Base-by-base conservation (phyloP, 64 coral and sea anemone genomes). In the Porites australiensis region DNA sequence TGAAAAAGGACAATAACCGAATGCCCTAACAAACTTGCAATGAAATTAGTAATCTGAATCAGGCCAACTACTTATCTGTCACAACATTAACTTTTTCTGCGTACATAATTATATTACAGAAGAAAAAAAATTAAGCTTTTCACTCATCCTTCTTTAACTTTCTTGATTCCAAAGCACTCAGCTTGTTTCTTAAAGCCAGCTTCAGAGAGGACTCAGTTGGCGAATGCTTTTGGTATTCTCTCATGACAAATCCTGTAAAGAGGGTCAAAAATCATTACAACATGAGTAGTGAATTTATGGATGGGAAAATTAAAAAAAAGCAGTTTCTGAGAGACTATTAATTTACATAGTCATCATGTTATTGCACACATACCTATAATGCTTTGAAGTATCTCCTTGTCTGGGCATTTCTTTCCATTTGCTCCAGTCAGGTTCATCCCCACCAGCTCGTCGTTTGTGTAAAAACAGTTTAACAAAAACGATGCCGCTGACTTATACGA, bases 401-500 rank as follows among this genome's bases (percentile, higher is more conserved):
- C 52, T 20, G 85, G 85, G 21, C 73, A 58, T 16, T 65, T 27
- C 64, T 82, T 93, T n/a, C 92, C 86, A 82, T 93, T 88, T 13
- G 85, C 65, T 27, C 84, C 92, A 12, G 61, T 82, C 8, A 93
- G n/a, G 61, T 88, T 93, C 85, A 93, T 93, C 6, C 85, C 85
- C 2, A 54, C 9, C 52, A 88, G 70, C 51, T 93, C 84, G 2
- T 18, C 58, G 22, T 93, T 93, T 49, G 77, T 82, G 22, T 88
- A 88, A 47, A 93, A 93, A 8, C 84, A 82, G 77, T 93, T 88
- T 3, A 93, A 51, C 43, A 93, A 64, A 43, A 82, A 94, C 19
- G 92, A 87, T 21, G 92, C 63, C 61, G 64, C 86, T 4, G 85
- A 78, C 67, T 77, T 88, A 79, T 68, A 55, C 10, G 92, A 64